Evolutionary conservation across 2,113 vertebrate genomes (phyloP), one percentile per base, ranked within the genome.

Genomic region (Zosterops japonicus): DNA sequence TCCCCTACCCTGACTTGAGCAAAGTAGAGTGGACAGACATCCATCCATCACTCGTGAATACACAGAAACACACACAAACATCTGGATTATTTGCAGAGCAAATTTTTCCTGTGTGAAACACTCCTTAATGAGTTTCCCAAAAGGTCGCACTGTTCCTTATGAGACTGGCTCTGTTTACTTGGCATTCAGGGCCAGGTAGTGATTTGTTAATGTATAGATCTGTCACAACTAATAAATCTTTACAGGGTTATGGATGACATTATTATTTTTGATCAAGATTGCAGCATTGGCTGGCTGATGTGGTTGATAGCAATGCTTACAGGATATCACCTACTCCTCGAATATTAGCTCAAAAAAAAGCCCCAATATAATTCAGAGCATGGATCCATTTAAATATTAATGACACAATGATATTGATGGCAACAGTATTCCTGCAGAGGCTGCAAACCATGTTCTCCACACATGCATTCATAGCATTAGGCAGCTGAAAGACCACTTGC

Each of bases 181-280:
- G 93, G 69, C 80, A 96, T 97, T 96, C 95, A 83, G 63, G 89
- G 60, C 93, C 46, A 19, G 23, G 39, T 21, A 81, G 89, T 83
- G 83, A 97, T 97, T 96, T 96, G 83, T 87, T 96, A 97, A 96
- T 68, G 94, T 95, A 97, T 93, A 88, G 83, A 86, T 94, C 70
- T 97, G 96, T 91, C 95, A 95, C 93, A 92, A 91, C 91, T 71
- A 95, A 97, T 97, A 97, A 96, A 97, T 97, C 96, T 96, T 92
- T 80, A 67, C 89, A 79, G 77, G 6, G 11, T 97, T 97, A 97
- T 96, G 96, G 97, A 97, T 97, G 87, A 59, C 68, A 80, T 97
- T 93, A 96, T 97, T 97, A 97, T 94, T 97, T 97, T 96, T 95
- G 95, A 97, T 95, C 95, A 94, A 97, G 97, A 97, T 97, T 96